Percentiles rank a stretch among this genome's conserved stretches.
These are phyloP conservation scores for Chromobotia macracanthus DNA, from an alignment of 2,797 vertebrate species.

Conservation along the genomic window DNA sequence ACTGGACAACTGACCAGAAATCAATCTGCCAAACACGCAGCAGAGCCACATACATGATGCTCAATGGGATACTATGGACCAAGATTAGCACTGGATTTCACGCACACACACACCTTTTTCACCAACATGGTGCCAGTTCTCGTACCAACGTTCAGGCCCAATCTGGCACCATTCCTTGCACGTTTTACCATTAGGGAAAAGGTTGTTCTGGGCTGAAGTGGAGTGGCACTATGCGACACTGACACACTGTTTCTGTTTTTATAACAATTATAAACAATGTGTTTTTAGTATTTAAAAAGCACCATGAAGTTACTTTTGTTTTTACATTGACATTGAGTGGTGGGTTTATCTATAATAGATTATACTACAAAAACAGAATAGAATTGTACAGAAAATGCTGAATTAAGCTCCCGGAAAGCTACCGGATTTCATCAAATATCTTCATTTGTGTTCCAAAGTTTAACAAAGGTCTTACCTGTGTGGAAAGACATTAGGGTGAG, in stretches of 20 bases:
- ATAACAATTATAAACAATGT: no score
- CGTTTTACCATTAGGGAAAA: not conserved
- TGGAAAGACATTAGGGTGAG: no score
- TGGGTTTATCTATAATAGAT: no score
- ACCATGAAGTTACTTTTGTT: not conserved
- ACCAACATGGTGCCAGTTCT: not conserved
- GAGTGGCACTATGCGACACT: not conserved
- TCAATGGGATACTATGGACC: slow-evolving; percentile 39
- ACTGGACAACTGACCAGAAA: slow-evolving; percentile 66
- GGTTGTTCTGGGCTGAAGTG: not conserved
- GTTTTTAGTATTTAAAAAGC: no score
- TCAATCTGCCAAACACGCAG: slow-evolving; percentile 49
- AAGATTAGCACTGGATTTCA: slow-evolving; percentile 21
- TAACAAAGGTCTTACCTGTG: no score
- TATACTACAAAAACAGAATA: no score
- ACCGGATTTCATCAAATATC: no score
- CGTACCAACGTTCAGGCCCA: not conserved
- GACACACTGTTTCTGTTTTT: not conserved
- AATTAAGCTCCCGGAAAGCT: no score
- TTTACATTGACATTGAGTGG: not conserved
- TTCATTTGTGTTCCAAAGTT: no score
- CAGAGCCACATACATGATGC: slow-evolving; percentile 36
- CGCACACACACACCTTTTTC: not conserved
- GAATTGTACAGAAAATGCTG: no score
- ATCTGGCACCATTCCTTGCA: not conserved